Conservation (phyloP, 2,888 invertebrate species). For the Cheilosia vernalis region DNA sequence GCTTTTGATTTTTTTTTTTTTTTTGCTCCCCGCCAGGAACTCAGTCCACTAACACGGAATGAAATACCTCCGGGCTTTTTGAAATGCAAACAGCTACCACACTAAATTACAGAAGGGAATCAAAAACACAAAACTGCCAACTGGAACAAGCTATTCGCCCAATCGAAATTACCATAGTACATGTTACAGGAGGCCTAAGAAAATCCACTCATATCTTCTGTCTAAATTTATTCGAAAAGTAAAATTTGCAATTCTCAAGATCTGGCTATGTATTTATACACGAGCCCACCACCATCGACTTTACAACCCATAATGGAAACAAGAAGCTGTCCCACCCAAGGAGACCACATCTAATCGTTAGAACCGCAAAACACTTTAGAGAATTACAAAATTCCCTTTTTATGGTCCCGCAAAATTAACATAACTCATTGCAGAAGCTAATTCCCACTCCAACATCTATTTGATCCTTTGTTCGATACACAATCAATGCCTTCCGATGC, state of each 20-base stretch:
- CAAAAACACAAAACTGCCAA: neutral
- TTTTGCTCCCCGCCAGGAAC: too few relatives aligned
- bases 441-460: neutral
- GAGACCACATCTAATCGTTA: neutral
- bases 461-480: neutral
- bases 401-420: neutral
- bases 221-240: neutral
- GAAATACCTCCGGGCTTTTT: too few relatives aligned
- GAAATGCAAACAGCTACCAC: too few relatives aligned
- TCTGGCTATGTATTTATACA: neutral
- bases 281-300: neutral
- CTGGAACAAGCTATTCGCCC: neutral
- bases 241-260: neutral
- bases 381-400: neutral
- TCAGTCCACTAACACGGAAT: too few relatives aligned
- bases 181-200: neutral
- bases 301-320: neutral
- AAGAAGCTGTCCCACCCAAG: neutral
- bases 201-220: neutral
- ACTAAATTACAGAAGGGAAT: neutral
- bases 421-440: neutral
- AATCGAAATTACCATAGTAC: neutral
- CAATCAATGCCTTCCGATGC: neutral
- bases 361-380: slow-evolving; percentile 2
- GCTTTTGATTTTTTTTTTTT: too few relatives aligned